Conservation (phyloP, 2,797 vertebrate species). For the Lepidocolaptes lacrymiger region DNA sequence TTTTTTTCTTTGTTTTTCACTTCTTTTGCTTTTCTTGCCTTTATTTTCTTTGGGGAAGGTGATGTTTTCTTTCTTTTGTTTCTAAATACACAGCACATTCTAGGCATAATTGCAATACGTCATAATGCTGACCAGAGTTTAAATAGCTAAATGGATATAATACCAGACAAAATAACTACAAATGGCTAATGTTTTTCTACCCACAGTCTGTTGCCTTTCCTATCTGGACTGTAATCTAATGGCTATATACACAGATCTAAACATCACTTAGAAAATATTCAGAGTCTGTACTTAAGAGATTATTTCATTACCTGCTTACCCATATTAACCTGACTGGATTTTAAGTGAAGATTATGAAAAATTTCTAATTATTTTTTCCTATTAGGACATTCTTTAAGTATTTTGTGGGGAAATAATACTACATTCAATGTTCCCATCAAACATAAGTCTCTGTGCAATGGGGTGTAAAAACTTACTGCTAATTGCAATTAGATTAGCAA, state of each 20-base stretch:
- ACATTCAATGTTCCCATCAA: slow-evolving; percentile 29
- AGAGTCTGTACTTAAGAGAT: not conserved
- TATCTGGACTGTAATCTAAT: not conserved
- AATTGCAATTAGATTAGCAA: slow-evolving; percentile 64
- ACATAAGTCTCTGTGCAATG: slow-evolving; percentile 51
- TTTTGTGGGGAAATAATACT: slow-evolving; percentile 35
- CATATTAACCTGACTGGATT: not conserved
- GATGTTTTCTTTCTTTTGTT: not conserved
- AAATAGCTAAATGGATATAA: not conserved
- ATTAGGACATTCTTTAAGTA: slow-evolving; percentile 31
- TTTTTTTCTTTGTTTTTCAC: not conserved
- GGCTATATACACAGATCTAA: not conserved
- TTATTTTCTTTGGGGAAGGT: not conserved
- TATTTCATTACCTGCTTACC: not conserved
- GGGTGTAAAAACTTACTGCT: slow-evolving; percentile 64
- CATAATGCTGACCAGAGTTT: not conserved
- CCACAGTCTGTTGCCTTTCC: not conserved
- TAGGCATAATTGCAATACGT: not conserved
- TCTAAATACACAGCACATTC: not conserved
- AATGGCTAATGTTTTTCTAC: not conserved
- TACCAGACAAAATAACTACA: not conserved
- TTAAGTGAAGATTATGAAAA: slow-evolving; percentile 9
- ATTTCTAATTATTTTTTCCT: slow-evolving; percentile 28
- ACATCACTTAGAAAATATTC: not conserved
- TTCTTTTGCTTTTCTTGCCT: not conserved